Percentiles rank a stretch among this genome's conserved stretches.
phyloP scores from a whole-genome alignment of 53 echinoderm and acorn worm species.

The Echinometra lucunter region DNA sequence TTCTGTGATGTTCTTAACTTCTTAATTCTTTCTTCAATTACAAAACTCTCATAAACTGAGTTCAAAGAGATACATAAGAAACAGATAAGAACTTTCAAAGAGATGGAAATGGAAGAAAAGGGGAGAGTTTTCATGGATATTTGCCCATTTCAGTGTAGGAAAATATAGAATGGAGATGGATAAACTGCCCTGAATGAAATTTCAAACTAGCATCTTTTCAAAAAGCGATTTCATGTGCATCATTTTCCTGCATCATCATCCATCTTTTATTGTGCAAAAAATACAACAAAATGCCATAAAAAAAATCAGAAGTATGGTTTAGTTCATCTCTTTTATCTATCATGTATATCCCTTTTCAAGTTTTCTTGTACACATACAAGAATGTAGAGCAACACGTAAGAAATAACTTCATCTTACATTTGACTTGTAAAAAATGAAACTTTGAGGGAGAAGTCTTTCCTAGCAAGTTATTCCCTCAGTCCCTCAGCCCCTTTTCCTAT shows the following conservation, averaged over 20 bases:
- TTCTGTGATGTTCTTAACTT: neutral
- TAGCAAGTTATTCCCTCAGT: neutral
- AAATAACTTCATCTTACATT: neutral
- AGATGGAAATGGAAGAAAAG: neutral
- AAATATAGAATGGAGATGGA: neutral
- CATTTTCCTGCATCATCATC: neutral
- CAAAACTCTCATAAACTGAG: neutral
- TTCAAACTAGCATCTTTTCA: neutral
- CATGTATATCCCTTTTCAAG: neutral
- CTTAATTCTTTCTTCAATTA: neutral
- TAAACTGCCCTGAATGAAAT: neutral
- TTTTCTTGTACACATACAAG: neutral
- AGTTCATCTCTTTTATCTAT: neutral
- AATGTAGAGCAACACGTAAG: neutral
- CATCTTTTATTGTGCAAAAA: neutral
- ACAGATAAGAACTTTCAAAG: neutral
- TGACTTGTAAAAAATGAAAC: neutral
- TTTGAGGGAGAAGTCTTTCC: neutral
- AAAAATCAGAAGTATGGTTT: neutral
- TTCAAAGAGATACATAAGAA: neutral
- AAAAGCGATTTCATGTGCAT: neutral
- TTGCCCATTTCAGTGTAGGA: neutral
- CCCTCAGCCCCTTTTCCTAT: neutral
- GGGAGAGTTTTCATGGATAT: neutral
- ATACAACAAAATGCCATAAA: neutral